Percentiles rank a stretch among this genome's conserved stretches.
Evolutionary conservation across 2,113 vertebrate genomes (phyloP).

Genomic region (Nannospalax galili): DNA sequence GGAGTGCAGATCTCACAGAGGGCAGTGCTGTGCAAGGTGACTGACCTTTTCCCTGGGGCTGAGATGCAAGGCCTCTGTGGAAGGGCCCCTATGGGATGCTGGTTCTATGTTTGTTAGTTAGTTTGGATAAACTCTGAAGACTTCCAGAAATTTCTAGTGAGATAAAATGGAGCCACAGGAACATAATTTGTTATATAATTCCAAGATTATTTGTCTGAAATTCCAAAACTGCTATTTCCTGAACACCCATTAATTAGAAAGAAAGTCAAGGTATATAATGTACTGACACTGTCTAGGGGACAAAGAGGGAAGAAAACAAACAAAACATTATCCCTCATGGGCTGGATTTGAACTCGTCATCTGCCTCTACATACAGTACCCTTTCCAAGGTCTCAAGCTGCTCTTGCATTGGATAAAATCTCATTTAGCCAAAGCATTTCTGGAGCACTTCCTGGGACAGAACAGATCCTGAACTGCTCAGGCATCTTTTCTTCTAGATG

Average conservation of each 20-base stretch:
- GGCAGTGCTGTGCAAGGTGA: accelerated
- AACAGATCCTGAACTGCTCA: no score
- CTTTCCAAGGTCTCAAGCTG: neutral
- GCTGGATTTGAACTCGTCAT: neutral
- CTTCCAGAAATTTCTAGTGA: neutral
- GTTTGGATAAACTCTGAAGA: neutral
- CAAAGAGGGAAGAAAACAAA: neutral
- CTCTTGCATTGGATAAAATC: neutral
- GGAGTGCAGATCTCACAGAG: neutral
- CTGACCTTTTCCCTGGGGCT: neutral
- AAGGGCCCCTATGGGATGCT: no score
- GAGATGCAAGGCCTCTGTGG: neutral
- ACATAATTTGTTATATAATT: neutral
- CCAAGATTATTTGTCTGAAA: neutral
- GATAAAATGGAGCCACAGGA: neutral
- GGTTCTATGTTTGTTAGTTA: no score
- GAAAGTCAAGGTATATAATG: neutral
- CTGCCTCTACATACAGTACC: neutral
- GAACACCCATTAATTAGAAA: neutral
- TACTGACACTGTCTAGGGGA: neutral
- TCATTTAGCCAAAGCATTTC: neutral
- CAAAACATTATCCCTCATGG: neutral
- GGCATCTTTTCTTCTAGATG: neutral
- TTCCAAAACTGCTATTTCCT: neutral
- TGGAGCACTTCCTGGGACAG: neutral